Evolutionary conservation across 2,888 invertebrate genomes (phyloP), one percentile per base, ranked within the genome.

Genomic region (Meghimatium bilineatum): DNA sequence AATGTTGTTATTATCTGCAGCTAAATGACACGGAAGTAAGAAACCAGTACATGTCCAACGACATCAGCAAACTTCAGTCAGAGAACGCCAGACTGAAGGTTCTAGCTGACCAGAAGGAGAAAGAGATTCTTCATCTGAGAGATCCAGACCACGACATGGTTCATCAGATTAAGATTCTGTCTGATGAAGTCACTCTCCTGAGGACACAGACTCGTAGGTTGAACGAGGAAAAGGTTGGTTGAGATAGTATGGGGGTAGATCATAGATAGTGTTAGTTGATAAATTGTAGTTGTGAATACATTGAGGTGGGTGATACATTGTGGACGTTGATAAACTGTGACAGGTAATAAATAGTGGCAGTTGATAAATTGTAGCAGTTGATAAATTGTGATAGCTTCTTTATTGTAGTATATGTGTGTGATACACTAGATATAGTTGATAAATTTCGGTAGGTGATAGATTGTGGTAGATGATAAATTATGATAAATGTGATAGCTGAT

Each of bases 161-260:
- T 32, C 79, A 84, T 63, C 82, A 83, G 29, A 81, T 80, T 78
- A 85, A 83, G 75, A 85, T 83, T 49, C 63, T 87, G 71, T 80
- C 84, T 10, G 83, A 85, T 63, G 89, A 90, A 75, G 90, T 90
- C 79, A 88, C 88, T 20, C 86, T 88, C 60, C 85, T 91, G 71
- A 87, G 88, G 26, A 89, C 89, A 23, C 89, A 89, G 79, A 88
- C 87, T 66, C 84, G 87, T 44, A 85, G 87, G 83, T 81, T 87
- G 23, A 74, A 85, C 79, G 87, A 88, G 26, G 85, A 88, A 32
- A 90, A 89, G 85, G 83, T 83, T 14, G 1, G 76, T 78, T 12
- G 56, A 14, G 56, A 23, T 44, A 44, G 44, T 44, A 5, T 44
- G 44, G 5, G 44, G 44, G 12, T 44, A 8, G 44, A 8, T 5